Conservation (phyloP, 2,888 invertebrate genomes). For the Aporophyla lueneburgensis region DNA sequence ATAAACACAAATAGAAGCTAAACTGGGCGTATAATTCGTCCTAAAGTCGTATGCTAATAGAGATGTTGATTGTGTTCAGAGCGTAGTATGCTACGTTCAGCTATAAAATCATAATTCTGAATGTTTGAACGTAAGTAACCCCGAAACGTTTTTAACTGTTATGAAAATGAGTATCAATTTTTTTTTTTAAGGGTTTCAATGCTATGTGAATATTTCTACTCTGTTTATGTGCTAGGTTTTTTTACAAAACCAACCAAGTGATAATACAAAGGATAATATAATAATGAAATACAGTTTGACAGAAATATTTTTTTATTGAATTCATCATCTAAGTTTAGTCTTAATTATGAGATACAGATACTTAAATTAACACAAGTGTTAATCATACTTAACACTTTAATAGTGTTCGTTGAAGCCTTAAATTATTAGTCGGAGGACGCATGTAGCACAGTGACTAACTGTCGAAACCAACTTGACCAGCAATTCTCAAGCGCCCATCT, state of each 20-base stretch:
- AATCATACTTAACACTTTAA: not conserved
- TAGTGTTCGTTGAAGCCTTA: conserved; percentile 3
- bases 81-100: not conserved
- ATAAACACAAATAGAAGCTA: conserved; percentile 20
- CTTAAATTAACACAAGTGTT: not conserved
- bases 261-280: conserved; percentile 11
- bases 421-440: not conserved
- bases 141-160: not conserved
- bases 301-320: conserved; percentile 5
- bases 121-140: not conserved
- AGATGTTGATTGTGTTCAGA: not conserved
- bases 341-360: conserved; percentile 6
- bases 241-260: not conserved
- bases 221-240: not conserved
- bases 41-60: conserved; percentile 6
- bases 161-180: not conserved
- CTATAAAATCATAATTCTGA: not conserved
- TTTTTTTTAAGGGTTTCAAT: not conserved
- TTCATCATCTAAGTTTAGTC: conserved; percentile 4
- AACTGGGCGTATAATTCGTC: not conserved
- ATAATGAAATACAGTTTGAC: conserved; percentile 15
- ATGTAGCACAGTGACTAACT: not conserved
- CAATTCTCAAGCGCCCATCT: no score
- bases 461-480: not conserved
- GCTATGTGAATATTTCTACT: not conserved